Evolutionary conservation across 1,140 invertebrate species (phyloP).

Genomic region (Drosophila funebris): DNA sequence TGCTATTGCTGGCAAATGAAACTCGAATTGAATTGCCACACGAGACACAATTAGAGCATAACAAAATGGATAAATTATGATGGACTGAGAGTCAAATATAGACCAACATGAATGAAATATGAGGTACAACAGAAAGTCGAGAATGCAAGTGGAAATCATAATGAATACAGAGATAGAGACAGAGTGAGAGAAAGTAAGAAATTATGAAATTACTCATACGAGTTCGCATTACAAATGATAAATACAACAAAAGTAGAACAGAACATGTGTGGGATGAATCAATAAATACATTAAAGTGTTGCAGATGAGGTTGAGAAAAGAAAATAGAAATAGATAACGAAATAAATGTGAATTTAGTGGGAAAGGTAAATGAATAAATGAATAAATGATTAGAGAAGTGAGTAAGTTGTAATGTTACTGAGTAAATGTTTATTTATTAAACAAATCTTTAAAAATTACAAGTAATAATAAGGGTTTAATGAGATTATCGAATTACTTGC

Average conservation of each 20-base stretch:
- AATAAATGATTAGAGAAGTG: background rate
- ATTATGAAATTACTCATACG: background rate
- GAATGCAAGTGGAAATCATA: background rate
- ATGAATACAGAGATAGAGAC: background rate
- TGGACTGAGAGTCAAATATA: background rate
- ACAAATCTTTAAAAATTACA: too few relatives aligned
- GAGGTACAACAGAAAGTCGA: background rate
- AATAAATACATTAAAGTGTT: background rate
- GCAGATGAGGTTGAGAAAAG: background rate
- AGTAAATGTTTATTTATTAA: too few relatives aligned
- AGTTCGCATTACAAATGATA: background rate
- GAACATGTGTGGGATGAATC: background rate
- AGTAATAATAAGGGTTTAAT: too few relatives aligned
- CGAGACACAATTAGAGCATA: conserved; percentile 63
- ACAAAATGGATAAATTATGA: conserved; percentile 30
- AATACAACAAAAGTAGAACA: background rate
- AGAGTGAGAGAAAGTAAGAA: background rate
- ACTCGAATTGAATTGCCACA: conserved; percentile 61
- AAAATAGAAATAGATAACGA: background rate
- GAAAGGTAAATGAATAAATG: background rate
- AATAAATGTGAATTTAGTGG: background rate
- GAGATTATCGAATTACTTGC: too few relatives aligned
- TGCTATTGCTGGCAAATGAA: conserved; percentile 38
- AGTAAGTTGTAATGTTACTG: background rate
- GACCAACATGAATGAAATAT: background rate